phyloP scores from a whole-genome alignment of 1,140 invertebrate genomes.

The Steinernema khuongi region DNA sequence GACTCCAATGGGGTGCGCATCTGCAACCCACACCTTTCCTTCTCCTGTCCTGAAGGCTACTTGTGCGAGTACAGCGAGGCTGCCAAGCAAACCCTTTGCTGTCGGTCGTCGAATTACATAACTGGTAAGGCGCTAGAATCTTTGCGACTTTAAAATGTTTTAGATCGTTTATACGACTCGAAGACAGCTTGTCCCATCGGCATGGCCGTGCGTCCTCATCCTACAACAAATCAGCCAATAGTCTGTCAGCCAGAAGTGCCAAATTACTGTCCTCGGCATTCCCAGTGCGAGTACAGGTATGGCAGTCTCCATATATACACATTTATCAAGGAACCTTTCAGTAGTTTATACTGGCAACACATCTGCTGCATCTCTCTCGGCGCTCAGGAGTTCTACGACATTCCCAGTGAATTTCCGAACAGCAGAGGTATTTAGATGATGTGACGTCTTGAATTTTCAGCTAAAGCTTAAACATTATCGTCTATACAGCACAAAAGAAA shows the following conservation, averaged over 20 bases:
- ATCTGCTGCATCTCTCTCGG: constrained; percentile 21
- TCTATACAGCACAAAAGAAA: no score
- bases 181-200: constrained; percentile 27
- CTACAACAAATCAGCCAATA: constrained; percentile 24
- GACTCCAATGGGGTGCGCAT: constrained; percentile 19
- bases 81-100: neutral
- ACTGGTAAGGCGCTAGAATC: constrained; percentile 3
- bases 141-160: neutral
- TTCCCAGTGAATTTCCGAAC: neutral
- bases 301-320: neutral
- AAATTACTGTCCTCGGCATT: constrained; percentile 24
- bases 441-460: neutral
- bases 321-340: neutral
- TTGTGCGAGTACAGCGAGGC: constrained; percentile 23
- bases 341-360: constrained; percentile 24
- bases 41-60: constrained; percentile 25
- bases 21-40: constrained; percentile 26
- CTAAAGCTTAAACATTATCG: no score
- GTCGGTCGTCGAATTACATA: neutral
- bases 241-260: constrained; percentile 25
- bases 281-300: constrained; percentile 20
- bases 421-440: neutral
- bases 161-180: constrained; percentile 4
- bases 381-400: constrained; percentile 9
- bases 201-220: constrained; percentile 12